Evolutionary conservation across 2,888 invertebrate genomes (phyloP), one percentile per base, ranked within the genome.

Genomic region (Amphimallon solstitiale): DNA sequence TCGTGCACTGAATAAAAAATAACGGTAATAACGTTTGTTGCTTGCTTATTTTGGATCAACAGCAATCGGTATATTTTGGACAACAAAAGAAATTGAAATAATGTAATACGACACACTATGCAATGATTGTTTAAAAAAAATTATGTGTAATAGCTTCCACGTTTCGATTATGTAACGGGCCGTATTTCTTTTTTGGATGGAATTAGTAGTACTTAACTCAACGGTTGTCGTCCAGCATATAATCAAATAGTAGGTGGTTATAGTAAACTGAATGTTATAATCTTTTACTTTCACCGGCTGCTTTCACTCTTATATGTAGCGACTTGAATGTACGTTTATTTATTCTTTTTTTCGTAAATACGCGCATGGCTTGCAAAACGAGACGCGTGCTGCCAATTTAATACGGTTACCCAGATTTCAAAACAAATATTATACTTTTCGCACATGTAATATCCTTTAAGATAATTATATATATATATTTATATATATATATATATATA

Each of bases 261-360:
- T 38, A 29, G 15, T 29, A 52, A 64, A 17, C 38, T 23, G 23
- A 21, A 49, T n/a, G 49, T 17, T 56, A 64, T 56, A 46, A 37
- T 37, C 63, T 64, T 46, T 52, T 64, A 64, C 63, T 64, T 64
- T 64, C 63, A 56, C 63, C 63, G n/a, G 21, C 52, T 64, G 63
- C 63, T 64, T 64, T 64, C 63, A 64, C 63, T 64, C 19, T 56
- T 60, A 29, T 29, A 29, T 29, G 29, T 45, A 23, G 29, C 56
- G 56, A 56, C 43, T 29, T 56, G 23, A 56, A 29, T 43, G 21
- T 48, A 29, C 14, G 9, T 14, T 9, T 29, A 29, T 29, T 29
- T 29, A 29, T 29, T 29, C 21, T 15, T 2, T 14, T 19, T 19
- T n/a, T 17, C 19, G 46, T 17, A 10, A 49, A 40, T 49, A 37